Base-by-base conservation (phyloP, 2,888 invertebrate species). In the Harpalus rufipes region DNA sequence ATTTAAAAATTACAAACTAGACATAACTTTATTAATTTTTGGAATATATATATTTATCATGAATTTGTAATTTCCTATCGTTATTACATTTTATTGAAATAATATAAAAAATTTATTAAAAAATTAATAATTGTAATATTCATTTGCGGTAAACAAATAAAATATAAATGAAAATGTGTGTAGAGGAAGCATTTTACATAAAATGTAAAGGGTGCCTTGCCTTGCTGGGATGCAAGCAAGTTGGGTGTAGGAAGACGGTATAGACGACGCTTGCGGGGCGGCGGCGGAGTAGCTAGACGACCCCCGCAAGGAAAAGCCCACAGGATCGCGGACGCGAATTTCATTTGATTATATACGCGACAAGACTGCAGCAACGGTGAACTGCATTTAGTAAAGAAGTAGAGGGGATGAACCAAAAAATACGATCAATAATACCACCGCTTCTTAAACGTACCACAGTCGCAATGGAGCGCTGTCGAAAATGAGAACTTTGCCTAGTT, bases 401-500 rank as follows among this genome's bases (percentile, higher is more conserved):
- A 78, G 81, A 87, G 90, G 89, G 90, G 90, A 89, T 90, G 91
- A 90, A 91, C 91, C 91, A 91, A 91, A 91, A 91, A 91, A 91
- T 91, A 90, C 91, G 91, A 91, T 91, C 91, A 91, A 91, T 91
- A 91, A 90, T 89, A 90, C 89, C 87, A 87, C 88, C 90, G 89
- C 90, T 91, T 91, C 91, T 91, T 91, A 91, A 90, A 90, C 90
- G 86, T 87, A 90, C 90, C 90, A 91, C 91, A 91, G 90, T 90
- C 90, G 91, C 90, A 90, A 89, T 89, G 90, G 89, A 90, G 91
- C 91, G 90, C 90, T 91, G 91, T 90, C 91, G 90, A 91, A 91
- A 25, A 78, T 58, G 78, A 78, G 32, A 78, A 90, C 90, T 90
- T 88, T 89, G 88, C 89, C 88, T 63, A 68, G 84, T 65, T 79